These are phyloP conservation scores for Hirtodrosophila histrioides DNA, from an alignment of 2,888 invertebrate species.

Conservation along the genomic window DNA sequence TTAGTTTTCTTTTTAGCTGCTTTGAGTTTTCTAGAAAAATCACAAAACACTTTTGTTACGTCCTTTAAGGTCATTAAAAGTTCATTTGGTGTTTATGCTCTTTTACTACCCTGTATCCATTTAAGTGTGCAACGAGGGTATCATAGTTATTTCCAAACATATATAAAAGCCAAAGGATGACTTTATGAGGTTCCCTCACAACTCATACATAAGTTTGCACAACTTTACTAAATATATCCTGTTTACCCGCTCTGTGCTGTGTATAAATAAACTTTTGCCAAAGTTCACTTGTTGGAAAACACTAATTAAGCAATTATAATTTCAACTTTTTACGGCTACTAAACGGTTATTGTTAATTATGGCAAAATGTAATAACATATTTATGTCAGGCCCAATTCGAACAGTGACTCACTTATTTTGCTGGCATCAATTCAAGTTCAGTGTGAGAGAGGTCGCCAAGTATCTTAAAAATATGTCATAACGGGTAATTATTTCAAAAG, in stretches of 20 bases:
- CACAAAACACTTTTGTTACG: slow-evolving; percentile 67
- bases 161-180: neutral
- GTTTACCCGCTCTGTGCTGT: too few species aligned
- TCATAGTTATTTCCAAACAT: neutral
- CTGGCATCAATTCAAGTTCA: slow-evolving; percentile 76
- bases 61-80: slow-evolving; percentile 82
- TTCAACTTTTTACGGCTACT: too few species aligned
- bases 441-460: slow-evolving; percentile 63
- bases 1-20: slow-evolving; percentile 23
- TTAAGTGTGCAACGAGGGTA: neutral
- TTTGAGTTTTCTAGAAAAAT: slow-evolving; percentile 68
- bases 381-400: neutral
- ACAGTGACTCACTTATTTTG: slow-evolving; percentile 57
- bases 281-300: neutral
- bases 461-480: slow-evolving; percentile 51
- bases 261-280: neutral
- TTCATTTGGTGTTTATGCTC: slow-evolving; percentile 47
- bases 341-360: neutral
- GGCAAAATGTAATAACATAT: slow-evolving; percentile 21
- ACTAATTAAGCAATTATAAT: neutral
- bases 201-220: too few species aligned
- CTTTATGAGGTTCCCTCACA: too few species aligned
- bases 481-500: slow-evolving; percentile 48
- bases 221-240: too few species aligned
- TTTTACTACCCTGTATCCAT: slow-evolving; percentile 11